Evolutionary conservation across 1,140 invertebrate genomes (phyloP), one percentile per base, ranked within the genome.

Genomic region (Dendrolimus kikuchii): DNA sequence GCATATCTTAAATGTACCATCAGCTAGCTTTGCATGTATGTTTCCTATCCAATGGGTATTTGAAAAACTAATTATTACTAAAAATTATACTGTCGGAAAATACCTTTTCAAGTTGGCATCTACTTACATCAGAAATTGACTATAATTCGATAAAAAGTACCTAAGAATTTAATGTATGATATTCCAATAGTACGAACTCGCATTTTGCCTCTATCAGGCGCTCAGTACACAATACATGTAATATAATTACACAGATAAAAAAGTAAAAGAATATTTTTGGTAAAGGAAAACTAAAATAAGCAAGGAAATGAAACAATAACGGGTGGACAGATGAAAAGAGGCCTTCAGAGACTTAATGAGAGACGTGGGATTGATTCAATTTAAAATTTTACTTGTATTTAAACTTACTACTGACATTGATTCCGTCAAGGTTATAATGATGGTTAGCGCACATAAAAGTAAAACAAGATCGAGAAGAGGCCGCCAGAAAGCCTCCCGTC

Each of bases 351-450:
- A 50, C 45, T 46, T 49, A 60, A 60, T 60, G 51, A 53, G 54
- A 53, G 43, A 54, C 49, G 49, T 56, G 51, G 51, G 39, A 46
- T 23, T 38, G 47, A 50, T 56, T 56, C 45, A 47, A 51, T 54
- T 53, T 44, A 52, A 50, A 51, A 50, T 52, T 53, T 46, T 51
- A 59, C 48, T 51, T 40, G 55, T 46, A 47, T 46, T 45, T 53
- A 47, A 79, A 84, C 81, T 84, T 84, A 84, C 81, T 79, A 84
- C 71, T 65, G 55, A 62, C 53, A 68, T 60, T 47, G 62, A 69
- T 73, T 66, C 77, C 66, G 58, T 68, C 55, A 53, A 59, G 58
- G 66, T 61, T 63, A 57, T 45, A 38, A 38, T 64, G 65, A 49
- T 63, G 58, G 58, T 57, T 58, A 68, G 69, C 49, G 70, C 68